phyloP scores from a whole-genome alignment of 1,140 invertebrate species.

The Heliconius nattereri region DNA sequence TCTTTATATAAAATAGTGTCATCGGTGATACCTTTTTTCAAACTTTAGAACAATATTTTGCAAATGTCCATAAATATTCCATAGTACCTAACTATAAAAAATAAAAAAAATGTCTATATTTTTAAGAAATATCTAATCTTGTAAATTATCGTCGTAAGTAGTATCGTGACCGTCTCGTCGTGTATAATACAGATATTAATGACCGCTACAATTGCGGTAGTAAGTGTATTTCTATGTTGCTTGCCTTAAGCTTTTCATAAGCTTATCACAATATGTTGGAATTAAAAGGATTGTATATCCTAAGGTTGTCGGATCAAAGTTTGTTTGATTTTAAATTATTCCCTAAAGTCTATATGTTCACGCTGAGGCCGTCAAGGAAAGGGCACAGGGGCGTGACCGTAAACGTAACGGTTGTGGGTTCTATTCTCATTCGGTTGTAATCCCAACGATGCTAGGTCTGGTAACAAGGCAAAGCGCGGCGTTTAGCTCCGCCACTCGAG shows the following conservation, averaged over 20 bases:
- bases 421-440: no score
- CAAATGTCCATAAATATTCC: no score
- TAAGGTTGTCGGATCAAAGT: not conserved
- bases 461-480: no score
- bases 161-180: conserved; percentile 29
- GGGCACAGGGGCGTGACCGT: no score
- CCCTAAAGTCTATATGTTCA: not conserved
- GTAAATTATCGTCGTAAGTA: not conserved
- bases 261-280: conserved; percentile 32
- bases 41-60: no score
- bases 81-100: no score
- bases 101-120: not conserved
- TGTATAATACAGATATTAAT: conserved; percentile 28
- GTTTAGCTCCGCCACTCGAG: no score
- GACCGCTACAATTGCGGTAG: conserved; percentile 32
- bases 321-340: not conserved
- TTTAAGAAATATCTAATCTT: not conserved
- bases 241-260: conserved; percentile 37
- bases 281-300: conserved; percentile 29
- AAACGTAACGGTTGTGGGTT: no score
- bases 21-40: no score
- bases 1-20: no score
- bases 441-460: no score
- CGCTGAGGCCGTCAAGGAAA: no score
- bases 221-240: conserved; percentile 38